A percentile compares a stretch with the other conserved stretches of the same genome.
Evolutionary conservation across 1,140 invertebrate species (phyloP).

Genomic region (Papilio helenus): DNA sequence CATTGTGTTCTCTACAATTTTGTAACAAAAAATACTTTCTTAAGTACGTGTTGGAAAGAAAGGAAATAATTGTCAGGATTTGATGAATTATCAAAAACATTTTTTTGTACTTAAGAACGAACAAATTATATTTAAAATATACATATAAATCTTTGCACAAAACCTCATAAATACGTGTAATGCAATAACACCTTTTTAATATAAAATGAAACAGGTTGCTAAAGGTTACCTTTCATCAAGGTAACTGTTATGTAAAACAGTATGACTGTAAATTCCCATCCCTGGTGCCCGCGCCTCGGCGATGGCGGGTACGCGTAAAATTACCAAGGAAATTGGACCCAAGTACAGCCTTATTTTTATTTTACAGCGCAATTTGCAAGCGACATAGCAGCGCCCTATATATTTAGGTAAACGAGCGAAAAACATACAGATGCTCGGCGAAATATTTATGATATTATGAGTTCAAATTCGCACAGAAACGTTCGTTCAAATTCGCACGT

Average conservation of each 20-base stretch:
- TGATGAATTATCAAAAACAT: neutral
- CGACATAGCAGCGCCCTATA: neutral
- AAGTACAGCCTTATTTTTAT: constrained; percentile 20
- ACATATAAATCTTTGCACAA: too few relatives aligned
- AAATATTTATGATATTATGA: neutral
- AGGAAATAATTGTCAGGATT: neutral
- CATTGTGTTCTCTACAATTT: constrained; percentile 11
- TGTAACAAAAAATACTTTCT: neutral
- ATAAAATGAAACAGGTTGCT: neutral
- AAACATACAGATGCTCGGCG: neutral
- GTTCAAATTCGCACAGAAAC: too few relatives aligned
- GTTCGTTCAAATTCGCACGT: too few relatives aligned
- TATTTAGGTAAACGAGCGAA: neutral
- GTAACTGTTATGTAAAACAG: constrained; percentile 2
- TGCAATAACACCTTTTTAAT: neutral
- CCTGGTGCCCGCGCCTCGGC: neutral
- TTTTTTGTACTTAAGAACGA: neutral
- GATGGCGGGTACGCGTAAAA: neutral
- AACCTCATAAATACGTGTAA: too few relatives aligned
- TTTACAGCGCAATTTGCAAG: constrained; percentile 18
- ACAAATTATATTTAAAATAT: neutral
- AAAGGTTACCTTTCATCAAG: neutral
- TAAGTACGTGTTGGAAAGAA: constrained; percentile 1
- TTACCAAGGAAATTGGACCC: constrained; percentile 11
- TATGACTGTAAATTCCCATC: neutral